Base-by-base conservation (phyloP, 2,113 vertebrate species). In the Coreoperca whiteheadi region DNA sequence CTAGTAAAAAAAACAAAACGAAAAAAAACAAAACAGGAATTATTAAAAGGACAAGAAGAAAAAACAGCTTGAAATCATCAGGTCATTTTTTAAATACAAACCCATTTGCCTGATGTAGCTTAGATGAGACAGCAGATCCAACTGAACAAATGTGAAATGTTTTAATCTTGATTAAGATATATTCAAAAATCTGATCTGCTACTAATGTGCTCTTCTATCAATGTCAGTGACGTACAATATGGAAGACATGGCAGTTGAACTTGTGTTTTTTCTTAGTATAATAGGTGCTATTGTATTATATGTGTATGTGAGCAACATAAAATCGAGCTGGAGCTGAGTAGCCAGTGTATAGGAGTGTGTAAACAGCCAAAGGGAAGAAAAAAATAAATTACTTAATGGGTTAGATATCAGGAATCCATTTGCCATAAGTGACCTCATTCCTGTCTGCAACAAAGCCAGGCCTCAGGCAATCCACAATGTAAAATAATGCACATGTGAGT, bases 381-480 rank as follows among this genome's bases (percentile, higher is more conserved):
- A 41, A 48, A 60, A 69, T 60, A 81, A 83, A 86, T 76, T 81
- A 85, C 53, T 77, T 69, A 74, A 85, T 82, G 74, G 84, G 25
- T 77, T 84, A 71, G 75, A 87, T 91, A 90, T 92, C 89, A 89
- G 85, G 66, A 86, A 80, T 90, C 89, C 86, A 88, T 93, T 91
- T 86, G 71, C 87, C 56, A 73, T 89, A 88, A 91, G 85, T 91
- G 91, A 92, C 88, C 87, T 87, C 88, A 91, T 91, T 79, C 85
- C 85, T 81, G 72, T 65, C 32, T 86, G 80, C 81, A 89, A 79
- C 79, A 86, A 91, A 94, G 80, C 84, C 76, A n/a, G 65, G 81
- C 88, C 84, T 67, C 11, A 7, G 88, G 86, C 84, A 8, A 46
- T n/a, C 39, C 9, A 4, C 69, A 28, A 76, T 71, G 88, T 76